Evolutionary conservation across 2,888 invertebrate species (phyloP), one percentile per base, ranked within the genome.

Genomic region (Ametastegia equiseti): DNA sequence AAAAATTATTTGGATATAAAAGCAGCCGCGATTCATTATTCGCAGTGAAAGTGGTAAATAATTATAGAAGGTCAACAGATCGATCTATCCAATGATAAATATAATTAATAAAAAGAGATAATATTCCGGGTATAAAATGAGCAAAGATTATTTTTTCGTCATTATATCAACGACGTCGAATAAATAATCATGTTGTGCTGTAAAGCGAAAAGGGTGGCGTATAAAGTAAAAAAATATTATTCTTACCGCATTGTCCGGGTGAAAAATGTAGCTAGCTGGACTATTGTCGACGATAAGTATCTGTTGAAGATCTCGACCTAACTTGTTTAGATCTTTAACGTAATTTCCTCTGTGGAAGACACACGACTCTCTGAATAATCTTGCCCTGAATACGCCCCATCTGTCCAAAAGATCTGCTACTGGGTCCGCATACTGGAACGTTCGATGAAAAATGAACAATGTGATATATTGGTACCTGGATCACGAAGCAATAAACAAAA

Each of bases 301-400:
- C 92, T 98, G 97, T 89, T 97, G 96, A 92, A 99, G 94, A 93
- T 99, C 98, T 85, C 99, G 95, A 83, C 99, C 99, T 86, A 99
- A 94, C 91, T 98, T 97, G 94, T 98, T 98, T 90, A 99, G 95
- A 94, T 99, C 99, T 94, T 99, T 99, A 89, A 99, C 99, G 94
- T 99, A 99, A 94, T 99, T 99, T 88, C 99, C 99, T 93, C 98
- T 95, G 94, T 99, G 98, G 94, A 98, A 99, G 92, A 99, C 99
- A 94, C 99, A 99, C 88, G 99, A 98, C 94, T 99, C 99, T 92
- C 99, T 96, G 95, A 99, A 99, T 90, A 99, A 94, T 90, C 99
- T 95, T 88, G 97, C 96, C 90, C 98, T 95, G 93, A 98, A 98
- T 87, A 99, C 98, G 90, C 97, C 97, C 98, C 98, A 98, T 93